Conservation (phyloP, 2,797 vertebrate genomes). For the Pogoniulus pusillus region DNA sequence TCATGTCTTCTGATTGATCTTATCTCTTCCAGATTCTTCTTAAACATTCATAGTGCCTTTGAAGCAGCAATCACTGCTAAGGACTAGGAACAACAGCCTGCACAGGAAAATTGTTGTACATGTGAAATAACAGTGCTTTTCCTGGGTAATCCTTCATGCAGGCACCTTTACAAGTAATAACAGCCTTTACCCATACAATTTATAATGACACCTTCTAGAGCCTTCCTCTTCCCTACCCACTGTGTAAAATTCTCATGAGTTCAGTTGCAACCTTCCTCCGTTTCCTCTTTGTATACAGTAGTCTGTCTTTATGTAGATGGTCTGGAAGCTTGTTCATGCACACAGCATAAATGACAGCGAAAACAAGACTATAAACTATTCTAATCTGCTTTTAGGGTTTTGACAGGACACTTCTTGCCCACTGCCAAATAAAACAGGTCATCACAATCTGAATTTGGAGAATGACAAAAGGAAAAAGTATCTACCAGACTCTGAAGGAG, state of each 20-base stretch:
- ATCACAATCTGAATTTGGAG: not conserved
- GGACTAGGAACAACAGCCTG: not conserved
- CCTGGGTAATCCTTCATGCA: not conserved
- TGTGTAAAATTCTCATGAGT: not conserved
- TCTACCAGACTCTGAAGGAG: not conserved
- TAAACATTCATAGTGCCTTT: not conserved
- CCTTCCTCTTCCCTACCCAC: not conserved
- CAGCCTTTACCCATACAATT: not conserved
- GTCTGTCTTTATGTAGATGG: not conserved
- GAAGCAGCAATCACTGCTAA: not conserved
- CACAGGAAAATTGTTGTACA: not conserved
- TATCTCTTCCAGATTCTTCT: not conserved
- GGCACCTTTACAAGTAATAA: not conserved
- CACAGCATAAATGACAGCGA: not conserved
- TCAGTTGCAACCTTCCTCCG: not conserved
- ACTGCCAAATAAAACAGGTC: not conserved
- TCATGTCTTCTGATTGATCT: not conserved
- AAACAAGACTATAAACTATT: not conserved
- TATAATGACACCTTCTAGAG: not conserved
- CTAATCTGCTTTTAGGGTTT: not conserved
- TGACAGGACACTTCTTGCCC: not conserved
- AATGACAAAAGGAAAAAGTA: not conserved
- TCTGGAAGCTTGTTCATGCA: not conserved
- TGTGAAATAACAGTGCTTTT: not conserved
- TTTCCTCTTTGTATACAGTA: not conserved